Evolutionary conservation across 2,113 vertebrate genomes (phyloP).

Genomic region (Ancistrus triradiatus): DNA sequence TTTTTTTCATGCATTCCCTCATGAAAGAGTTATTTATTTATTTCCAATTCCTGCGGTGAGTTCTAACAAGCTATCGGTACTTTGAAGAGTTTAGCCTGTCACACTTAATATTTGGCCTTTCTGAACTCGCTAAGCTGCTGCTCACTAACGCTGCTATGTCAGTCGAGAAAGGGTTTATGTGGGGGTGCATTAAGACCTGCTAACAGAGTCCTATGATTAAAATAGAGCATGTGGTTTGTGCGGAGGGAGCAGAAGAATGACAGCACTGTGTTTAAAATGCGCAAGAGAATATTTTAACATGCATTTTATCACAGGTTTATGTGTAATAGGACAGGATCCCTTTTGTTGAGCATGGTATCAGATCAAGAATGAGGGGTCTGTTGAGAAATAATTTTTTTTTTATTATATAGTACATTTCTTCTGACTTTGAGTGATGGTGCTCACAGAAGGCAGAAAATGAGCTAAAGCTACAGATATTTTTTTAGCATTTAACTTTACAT

Average conservation of each 20-base stretch:
- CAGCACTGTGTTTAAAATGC: slow-evolving; percentile 20
- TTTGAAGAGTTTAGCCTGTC: slow-evolving; percentile 61
- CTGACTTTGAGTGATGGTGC: too few relatives aligned
- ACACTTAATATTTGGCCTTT: slow-evolving; percentile 52
- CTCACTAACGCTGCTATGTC: slow-evolving; percentile 31
- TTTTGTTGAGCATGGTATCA: slow-evolving; percentile 20
- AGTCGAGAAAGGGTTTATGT: slow-evolving; percentile 30
- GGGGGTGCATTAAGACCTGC: slow-evolving; percentile 34
- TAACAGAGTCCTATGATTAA: slow-evolving; percentile 32
- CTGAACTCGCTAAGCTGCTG: slow-evolving; percentile 44
- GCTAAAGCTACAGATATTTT: too few relatives aligned
- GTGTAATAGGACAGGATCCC: slow-evolving; percentile 20
- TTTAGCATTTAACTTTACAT: too few relatives aligned
- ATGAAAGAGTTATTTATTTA: slow-evolving; percentile 58
- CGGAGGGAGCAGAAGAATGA: neutral
- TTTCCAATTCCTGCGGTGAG: slow-evolving; percentile 47
- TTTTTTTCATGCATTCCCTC: slow-evolving; percentile 26
- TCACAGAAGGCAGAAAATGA: too few relatives aligned
- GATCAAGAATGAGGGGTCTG: slow-evolving; percentile 1
- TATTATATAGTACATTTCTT: too few relatives aligned
- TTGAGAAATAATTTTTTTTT: neutral
- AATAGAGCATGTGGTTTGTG: slow-evolving; percentile 26
- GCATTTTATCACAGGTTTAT: slow-evolving; percentile 27
- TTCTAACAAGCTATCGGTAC: slow-evolving; percentile 60
- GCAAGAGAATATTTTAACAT: slow-evolving; percentile 33